Percentiles rank a stretch among this genome's conserved stretches.
Conservation (phyloP, 2,113 vertebrate genomes). For the Panthera tigris region DNA sequence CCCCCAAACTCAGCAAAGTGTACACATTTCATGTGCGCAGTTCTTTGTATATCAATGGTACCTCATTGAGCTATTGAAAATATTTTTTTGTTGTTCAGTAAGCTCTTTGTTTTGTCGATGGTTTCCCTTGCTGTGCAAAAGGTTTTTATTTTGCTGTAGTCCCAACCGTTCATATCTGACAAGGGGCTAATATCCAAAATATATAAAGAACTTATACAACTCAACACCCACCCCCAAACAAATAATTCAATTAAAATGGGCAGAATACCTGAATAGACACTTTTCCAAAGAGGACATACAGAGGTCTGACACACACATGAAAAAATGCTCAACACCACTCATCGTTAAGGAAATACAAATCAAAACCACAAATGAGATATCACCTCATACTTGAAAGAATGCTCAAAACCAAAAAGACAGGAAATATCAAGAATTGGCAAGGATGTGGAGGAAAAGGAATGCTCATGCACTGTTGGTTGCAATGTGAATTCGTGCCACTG, state of each 20-base stretch:
- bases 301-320: too few relatives aligned
- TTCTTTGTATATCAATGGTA: background rate
- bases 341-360: too few relatives aligned
- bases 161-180: background rate
- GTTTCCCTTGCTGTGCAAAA: background rate
- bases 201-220: background rate
- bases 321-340: too few relatives aligned
- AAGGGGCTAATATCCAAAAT: background rate
- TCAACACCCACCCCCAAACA: background rate
- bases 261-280: background rate
- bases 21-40: background rate
- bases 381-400: too few relatives aligned
- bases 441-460: too few relatives aligned
- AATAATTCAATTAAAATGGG: background rate
- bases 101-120: background rate
- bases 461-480: too few relatives aligned
- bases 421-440: too few relatives aligned
- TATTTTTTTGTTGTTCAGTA: background rate
- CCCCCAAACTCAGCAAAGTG: background rate
- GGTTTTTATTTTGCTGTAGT: background rate
- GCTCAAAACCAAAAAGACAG: too few relatives aligned
- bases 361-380: too few relatives aligned
- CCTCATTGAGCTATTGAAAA: background rate
- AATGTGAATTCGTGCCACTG: background rate
- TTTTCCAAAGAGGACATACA: too few relatives aligned